Base-by-base conservation (phyloP, 2,113 vertebrate species). In the Dasyprocta punctata region DNA sequence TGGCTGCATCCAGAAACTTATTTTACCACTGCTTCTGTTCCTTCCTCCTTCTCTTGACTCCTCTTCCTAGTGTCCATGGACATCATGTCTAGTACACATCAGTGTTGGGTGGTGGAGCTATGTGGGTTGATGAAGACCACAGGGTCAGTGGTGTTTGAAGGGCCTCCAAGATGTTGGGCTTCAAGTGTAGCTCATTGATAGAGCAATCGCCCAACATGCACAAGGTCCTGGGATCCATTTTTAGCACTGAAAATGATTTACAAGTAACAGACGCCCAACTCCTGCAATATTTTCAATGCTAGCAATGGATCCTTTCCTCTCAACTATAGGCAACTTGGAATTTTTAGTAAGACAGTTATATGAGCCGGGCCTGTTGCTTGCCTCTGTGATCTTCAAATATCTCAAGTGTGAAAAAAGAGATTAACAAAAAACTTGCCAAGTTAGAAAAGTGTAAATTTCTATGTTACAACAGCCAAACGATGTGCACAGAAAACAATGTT, bases 381-480 rank as follows among this genome's bases (percentile, higher is more conserved):
- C 5, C 24, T 13, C 7, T n/a, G 49, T 82, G 38, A 65, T 11
- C 38, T 13, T 88, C 86, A 78, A 38, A 89, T 90, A 92, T 78
- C 56, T 84, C 30, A 67, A 73, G 1, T 67, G 11, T 89, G n/a
- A 95, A 94, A 36, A 73, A 89, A 87, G 47, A 84, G 22, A 88
- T 80, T 41, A 89, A 56, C 13, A 61, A 26, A n/a, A 83, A 54
- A 26, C 0, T 94, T 38, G 54, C 69, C 10, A 63, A 80, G 24
- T 20, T 93, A 67, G 52, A 65, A 92, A 80, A 73, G 44, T 77
- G 49, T 38, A 26, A 47, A 33, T 16, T 56, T 92, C 71, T 78
- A 44, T 36, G 17, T 73, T 58, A 61, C 5, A 17, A 28, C 7
- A 80, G 11, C 9, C 28, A 47, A 44, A 24, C 4, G 56, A 26